Base-by-base conservation (phyloP, 2,797 vertebrate species). In the Ambastaia sidthimunki region DNA sequence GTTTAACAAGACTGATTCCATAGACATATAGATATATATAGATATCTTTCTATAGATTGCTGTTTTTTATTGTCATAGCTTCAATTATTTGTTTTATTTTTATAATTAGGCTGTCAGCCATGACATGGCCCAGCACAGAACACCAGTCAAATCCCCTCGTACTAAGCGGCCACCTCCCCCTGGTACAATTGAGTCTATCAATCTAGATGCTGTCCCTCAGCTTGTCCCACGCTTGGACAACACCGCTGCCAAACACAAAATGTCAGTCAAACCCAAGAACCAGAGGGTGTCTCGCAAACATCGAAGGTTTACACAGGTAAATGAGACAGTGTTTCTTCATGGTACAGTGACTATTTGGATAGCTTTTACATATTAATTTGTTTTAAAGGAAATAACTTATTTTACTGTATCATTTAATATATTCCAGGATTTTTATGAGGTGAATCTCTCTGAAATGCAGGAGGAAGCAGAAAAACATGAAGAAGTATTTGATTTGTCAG, bases 151-250 rank as follows among this genome's bases (percentile, higher is more conserved):
- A 89, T 94, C 95, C 0, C 94, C 94, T n/a, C 94, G 96, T 83
- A 92, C 96, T 86, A 98, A 93, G 89, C 92, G 95, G 81, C 93
- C 96, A 67, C 93, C 95, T 84, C 93, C 95, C 52, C 93, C 91
- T 34, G 96, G 98, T 19, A 99, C 97, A 1, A 99, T 99, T 0
- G 97, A 99, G 90, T 98, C 97, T 5, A 96, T 99, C 89, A 97
- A 99, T 86, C 90, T 99, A 23, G 98, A 99, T 65, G 94, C 97
- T 13, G 94, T 99, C 80, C 97, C 97, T 0, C 95, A 95, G 89
- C 95, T 94, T 55, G 92, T 93, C 1, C 91, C 94, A 78, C 93
- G 94, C 76, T 91, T 99, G 67, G 97, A 99, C 93, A 99, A 98
- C 90, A 94, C 96, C 10, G 97, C 97, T 0, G 97, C 98, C 88